phyloP scores from a whole-genome alignment of 2,113 vertebrate species.

The Puntigrus tetrazona region DNA sequence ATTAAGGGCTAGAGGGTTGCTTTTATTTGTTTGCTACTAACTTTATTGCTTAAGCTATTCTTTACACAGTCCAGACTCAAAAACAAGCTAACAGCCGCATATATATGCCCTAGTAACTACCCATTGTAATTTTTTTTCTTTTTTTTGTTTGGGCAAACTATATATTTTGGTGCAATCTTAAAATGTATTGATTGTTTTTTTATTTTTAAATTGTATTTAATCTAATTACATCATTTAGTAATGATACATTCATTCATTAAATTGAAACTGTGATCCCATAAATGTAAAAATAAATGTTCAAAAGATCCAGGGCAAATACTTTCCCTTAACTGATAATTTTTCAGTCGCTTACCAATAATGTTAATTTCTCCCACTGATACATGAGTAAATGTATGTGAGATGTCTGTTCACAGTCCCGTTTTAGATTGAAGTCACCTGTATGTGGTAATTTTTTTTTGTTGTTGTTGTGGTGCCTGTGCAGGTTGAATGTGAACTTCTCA shows the following conservation, averaged over 20 bases:
- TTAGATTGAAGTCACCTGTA: neutral
- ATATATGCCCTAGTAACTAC: too few species aligned
- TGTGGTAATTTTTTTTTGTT: slow-evolving; percentile 27
- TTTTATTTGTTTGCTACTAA: too few species aligned
- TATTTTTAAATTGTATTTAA: too few species aligned
- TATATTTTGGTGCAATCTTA: neutral
- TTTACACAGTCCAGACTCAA: too few species aligned
- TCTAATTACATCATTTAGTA: too few species aligned
- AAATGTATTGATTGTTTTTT: too few species aligned
- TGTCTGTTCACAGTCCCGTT: neutral
- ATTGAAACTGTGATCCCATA: too few species aligned
- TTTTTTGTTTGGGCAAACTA: too few species aligned
- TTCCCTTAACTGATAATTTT: neutral
- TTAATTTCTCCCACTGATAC: neutral
- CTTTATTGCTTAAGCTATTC: too few species aligned
- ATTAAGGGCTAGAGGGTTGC: neutral
- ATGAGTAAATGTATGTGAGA: neutral
- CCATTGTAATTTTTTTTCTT: neutral
- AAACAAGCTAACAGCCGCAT: too few species aligned
- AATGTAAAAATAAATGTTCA: too few species aligned
- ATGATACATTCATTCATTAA: too few species aligned
- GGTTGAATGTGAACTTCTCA: neutral
- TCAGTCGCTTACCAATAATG: neutral
- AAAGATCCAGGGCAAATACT: neutral
- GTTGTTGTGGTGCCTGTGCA: neutral